phyloP scores from a whole-genome alignment of 2,888 invertebrate genomes.

The Steromphala cineraria region DNA sequence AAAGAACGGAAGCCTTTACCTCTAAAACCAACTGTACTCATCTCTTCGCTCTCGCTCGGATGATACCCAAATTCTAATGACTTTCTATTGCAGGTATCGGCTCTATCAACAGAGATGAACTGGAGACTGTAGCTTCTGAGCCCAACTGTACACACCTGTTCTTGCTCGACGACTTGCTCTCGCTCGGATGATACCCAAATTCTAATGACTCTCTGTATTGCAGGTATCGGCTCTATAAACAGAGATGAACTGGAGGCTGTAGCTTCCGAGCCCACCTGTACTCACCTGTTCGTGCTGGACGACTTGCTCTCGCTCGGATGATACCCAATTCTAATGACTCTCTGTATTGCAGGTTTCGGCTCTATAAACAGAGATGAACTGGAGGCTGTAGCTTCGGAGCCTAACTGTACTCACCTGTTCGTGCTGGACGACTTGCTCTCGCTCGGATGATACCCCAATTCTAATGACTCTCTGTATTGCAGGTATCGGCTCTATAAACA shows the following conservation, averaged over 20 bases:
- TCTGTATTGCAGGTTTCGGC: neutral
- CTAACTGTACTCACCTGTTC: conserved; percentile 25
- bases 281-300: conserved; percentile 29
- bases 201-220: too few relatives aligned
- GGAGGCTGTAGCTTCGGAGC: conserved; percentile 25
- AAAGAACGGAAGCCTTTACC: conserved; percentile 28
- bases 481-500: conserved; percentile 26
- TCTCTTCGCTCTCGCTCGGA: too few relatives aligned
- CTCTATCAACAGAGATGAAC: conserved; percentile 27
- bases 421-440: too few relatives aligned
- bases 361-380: conserved; percentile 31
- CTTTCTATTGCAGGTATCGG: conserved; percentile 24
- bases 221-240: conserved; percentile 24
- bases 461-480: neutral
- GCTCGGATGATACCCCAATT: too few relatives aligned
- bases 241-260: conserved; percentile 26
- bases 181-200: too few relatives aligned
- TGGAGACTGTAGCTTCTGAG: conserved; percentile 25
- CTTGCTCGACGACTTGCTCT: conserved; percentile 31
- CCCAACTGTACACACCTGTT: conserved; percentile 33
- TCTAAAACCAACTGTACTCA: conserved; percentile 30
- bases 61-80: too few relatives aligned
- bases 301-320: too few relatives aligned
- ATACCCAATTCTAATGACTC: too few relatives aligned
- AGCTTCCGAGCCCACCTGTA: conserved; percentile 31